Evolutionary conservation across 2,888 invertebrate species (phyloP).

Genomic region (Biston stratarius): DNA sequence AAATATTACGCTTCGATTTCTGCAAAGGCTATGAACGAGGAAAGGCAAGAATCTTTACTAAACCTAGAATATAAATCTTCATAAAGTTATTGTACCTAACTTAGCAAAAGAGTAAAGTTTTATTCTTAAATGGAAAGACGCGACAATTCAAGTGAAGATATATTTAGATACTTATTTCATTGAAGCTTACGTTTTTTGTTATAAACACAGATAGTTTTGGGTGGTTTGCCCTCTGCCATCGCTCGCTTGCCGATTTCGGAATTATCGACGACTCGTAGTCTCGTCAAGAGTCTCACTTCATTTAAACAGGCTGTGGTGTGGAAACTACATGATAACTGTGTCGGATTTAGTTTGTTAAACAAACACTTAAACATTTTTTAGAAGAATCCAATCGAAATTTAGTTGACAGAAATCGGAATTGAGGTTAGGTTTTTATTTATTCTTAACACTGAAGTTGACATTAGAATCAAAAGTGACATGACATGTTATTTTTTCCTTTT

Average conservation of each 20-base stretch:
- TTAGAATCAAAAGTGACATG: not conserved
- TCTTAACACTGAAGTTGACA: not conserved
- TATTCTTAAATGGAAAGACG: not conserved
- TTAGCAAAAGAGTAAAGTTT: not conserved
- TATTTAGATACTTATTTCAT: not conserved
- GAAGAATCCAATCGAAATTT: slow-evolving; percentile 1
- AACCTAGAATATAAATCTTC: no score
- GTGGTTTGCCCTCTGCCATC: slow-evolving; percentile 97
- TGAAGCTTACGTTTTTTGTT: slow-evolving; percentile 88
- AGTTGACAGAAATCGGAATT: slow-evolving; percentile 10
- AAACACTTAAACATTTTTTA: slow-evolving; percentile 70
- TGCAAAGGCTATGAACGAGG: no score
- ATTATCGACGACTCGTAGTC: slow-evolving; percentile 98
- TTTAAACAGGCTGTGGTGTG: slow-evolving; percentile 87
- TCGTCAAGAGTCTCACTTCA: slow-evolving; percentile 91
- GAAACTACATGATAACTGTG: slow-evolving; percentile 66
- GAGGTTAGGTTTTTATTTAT: slow-evolving; percentile 43
- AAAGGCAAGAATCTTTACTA: no score
- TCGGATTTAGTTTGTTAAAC: slow-evolving; percentile 57
- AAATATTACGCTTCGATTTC: not conserved
- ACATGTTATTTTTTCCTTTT: not conserved
- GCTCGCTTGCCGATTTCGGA: slow-evolving; percentile 97
- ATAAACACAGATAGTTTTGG: slow-evolving; percentile 97
- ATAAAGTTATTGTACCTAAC: no score
- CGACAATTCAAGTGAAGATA: not conserved